Base-by-base conservation (phyloP, 1,140 invertebrate species). In the Melanaphis sacchari region DNA sequence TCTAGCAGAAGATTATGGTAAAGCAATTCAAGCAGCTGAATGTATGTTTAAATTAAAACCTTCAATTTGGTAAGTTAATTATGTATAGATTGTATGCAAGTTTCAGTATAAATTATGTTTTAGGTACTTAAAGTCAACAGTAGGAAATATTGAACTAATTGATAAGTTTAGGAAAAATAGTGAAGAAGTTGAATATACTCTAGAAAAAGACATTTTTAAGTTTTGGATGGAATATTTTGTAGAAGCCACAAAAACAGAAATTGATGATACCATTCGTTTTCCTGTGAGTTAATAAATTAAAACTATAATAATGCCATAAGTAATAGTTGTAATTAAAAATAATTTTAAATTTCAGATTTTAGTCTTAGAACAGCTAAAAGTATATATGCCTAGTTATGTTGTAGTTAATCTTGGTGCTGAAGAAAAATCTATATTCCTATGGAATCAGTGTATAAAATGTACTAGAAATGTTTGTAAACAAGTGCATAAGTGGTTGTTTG, bases 151-250 rank as follows among this genome's bases (percentile, higher is more conserved):
- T 94, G 97, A 97, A 94, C 96, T 99, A 26, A 99, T 99, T 95
- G 98, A 98, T 95, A 97, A 97, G 91, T 99, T 99, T 96, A 96
- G 98, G 85, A 98, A 98, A 95, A 97, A 97, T 94, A 96, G 96
- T 93, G 97, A 97, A 94, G 97, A 97, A 93, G 95, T 95, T 36
- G 96, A 97, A 94, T 95, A 95, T 46, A 96, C 97, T 38, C 97
- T 98, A 1, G 98, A 98, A 95, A 97, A 98, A 95, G 97, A 98
- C 95, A 96, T 99, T 4, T 99, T 99, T 95, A 96, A 97, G 94
- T 99, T 99, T 95, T 99, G 99, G 99, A 98, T 99, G 96, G 99
- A 99, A 94, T 99, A 99, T 96, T 99, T 99, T 95, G 96, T 98
- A 11, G 99, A 99, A 95, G 98, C 99, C 7, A 98, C 97, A 36